Evolutionary conservation across 2,888 invertebrate species (phyloP), one percentile per base, ranked within the genome.

Genomic region (Ceratothoa steindachneri): DNA sequence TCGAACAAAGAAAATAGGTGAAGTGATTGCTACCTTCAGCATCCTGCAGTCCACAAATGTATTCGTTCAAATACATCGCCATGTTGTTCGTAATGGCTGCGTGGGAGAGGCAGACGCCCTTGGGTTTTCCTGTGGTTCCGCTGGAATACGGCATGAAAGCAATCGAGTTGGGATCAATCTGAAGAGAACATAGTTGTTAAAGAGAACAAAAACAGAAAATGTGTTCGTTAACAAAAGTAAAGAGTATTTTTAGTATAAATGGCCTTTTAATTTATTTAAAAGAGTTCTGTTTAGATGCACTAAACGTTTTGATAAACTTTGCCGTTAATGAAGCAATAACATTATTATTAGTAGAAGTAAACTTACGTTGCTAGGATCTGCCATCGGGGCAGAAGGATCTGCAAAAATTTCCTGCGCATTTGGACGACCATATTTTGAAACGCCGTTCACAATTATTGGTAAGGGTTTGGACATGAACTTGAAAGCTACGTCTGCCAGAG

Each of bases 101-200:
- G 52, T 71, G 68, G 2, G 28, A 22, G 19, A 71, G n/a, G 0
- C 27, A 22, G 9, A 71, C 73, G 19, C 73, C 77, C 29, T 76
- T 76, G 24, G 75, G 73, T 19, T 41, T 51, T 5, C 75, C 75
- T n/a, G 75, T 76, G 2, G 75, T 76, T 24, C 75, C 75, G 64
- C 75, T 76, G 19, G 75, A 76, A 70, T 70, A 76, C n/a, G 72
- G 60, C 41, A 73, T 28, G 7, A 69, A 29, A 12, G 75, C 72
- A n/a, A 30, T 55, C 22, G 69, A 28, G 3, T 51, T 31, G 0
- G 64, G 30, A 4, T 51, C 24, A 1, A 71, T 67, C 76, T 76
- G 71, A 0, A 29, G 1, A 22, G 52, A 12, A 22, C 30, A 12
- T 31, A 30, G 7, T 4, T 15, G 22, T 9, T 24, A 24, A 9